A percentile compares a stretch with the other conserved stretches of the same genome.
phyloP scores from a whole-genome alignment of 2,888 invertebrate genomes.

The Leptopilina syphax region DNA sequence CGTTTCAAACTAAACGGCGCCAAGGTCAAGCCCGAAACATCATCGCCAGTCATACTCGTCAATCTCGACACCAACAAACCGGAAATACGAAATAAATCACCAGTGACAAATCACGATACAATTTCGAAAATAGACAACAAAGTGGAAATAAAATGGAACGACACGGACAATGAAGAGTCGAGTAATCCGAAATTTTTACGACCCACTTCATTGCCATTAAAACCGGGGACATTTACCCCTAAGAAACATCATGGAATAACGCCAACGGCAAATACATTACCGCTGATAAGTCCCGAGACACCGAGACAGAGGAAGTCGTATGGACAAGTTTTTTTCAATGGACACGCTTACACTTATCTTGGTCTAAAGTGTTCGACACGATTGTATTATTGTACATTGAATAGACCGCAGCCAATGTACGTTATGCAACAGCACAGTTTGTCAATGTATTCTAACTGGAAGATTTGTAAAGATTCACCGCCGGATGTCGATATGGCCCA shows the following conservation, averaged over 20 bases:
- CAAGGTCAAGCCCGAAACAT: constrained; percentile 48
- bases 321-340: constrained; percentile 92
- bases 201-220: constrained; percentile 89
- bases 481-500: constrained; percentile 72
- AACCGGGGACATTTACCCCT: constrained; percentile 89
- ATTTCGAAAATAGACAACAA: no score
- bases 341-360: constrained; percentile 94
- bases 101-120: constrained; percentile 52
- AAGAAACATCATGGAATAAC: constrained; percentile 90
- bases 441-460: constrained; percentile 99
- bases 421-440: constrained; percentile 92
- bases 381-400: constrained; percentile 94
- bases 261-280: constrained; percentile 88
- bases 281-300: constrained; percentile 93
- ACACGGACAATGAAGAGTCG: constrained; percentile 70
- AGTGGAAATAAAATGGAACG: constrained; percentile 51
- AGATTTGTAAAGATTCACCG: constrained; percentile 79
- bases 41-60: constrained; percentile 53
- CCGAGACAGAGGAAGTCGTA: constrained; percentile 93
- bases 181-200: constrained; percentile 84
- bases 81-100: constrained; percentile 62
- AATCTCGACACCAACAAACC: constrained; percentile 62
- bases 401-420: constrained; percentile 96
- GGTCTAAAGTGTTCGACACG: constrained; percentile 94
- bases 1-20: constrained; percentile 46